These are phyloP conservation scores for Leptocoma aspasia DNA, from an alignment of 2,113 vertebrate species.

Conservation along the genomic window DNA sequence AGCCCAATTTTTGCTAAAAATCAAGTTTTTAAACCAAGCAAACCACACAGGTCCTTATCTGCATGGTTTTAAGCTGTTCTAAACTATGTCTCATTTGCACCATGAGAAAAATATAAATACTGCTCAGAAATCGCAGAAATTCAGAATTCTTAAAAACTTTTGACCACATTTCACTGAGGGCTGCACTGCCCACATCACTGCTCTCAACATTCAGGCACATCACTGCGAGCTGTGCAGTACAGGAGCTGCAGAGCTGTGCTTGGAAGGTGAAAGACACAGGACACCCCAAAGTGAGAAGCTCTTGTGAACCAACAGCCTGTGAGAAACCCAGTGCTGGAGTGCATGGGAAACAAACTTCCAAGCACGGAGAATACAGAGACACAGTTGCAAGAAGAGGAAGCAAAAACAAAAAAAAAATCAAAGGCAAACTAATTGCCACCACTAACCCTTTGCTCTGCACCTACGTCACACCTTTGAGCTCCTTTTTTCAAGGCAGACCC, in stretches of 20 bases:
- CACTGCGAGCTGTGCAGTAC: accelerated
- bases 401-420: neutral
- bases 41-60: neutral
- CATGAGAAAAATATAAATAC: neutral
- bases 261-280: neutral
- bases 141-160: neutral
- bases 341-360: neutral
- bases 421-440: neutral
- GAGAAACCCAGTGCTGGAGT: neutral
- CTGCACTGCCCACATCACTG: neutral
- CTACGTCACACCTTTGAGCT: neutral
- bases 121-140: neutral
- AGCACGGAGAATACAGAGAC: neutral
- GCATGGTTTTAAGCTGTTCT: neutral
- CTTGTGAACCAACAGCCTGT: neutral
- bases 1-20: neutral
- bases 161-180: accelerated
- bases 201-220: accelerated
- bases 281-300: neutral
- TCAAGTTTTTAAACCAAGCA: neutral
- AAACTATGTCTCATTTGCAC: accelerated
- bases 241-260: neutral
- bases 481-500: neutral
- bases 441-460: neutral
- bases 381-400: neutral